Percentiles rank a stretch among this genome's conserved stretches.
Conservation (phyloP, 2,797 vertebrate genomes). For the Oceanodroma leucorhoa region DNA sequence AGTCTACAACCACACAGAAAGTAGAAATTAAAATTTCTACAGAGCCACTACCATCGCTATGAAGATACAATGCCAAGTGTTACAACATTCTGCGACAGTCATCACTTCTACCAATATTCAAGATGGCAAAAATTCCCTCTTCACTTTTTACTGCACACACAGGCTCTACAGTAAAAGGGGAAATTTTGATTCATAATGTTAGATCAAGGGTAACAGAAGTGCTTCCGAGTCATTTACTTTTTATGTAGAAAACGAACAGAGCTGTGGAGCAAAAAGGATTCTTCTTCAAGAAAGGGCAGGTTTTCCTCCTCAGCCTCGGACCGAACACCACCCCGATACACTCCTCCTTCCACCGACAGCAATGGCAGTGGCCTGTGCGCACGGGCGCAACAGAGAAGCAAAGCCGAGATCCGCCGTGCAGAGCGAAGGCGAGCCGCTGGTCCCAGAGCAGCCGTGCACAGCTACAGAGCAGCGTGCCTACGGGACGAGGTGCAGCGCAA, state of each 20-base stretch:
- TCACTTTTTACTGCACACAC: not conserved
- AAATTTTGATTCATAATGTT: not conserved
- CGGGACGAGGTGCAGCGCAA: not conserved
- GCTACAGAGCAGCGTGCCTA: not conserved
- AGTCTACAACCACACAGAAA: conserved; percentile 18
- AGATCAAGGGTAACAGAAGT: not conserved
- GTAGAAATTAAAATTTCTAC: conserved; percentile 43
- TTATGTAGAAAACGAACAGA: not conserved
- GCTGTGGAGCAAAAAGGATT: not conserved
- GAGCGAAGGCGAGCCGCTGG: fast-evolving
- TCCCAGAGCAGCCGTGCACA: not conserved
- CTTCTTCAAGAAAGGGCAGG: not conserved
- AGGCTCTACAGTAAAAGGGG: not conserved
- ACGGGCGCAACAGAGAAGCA: not conserved
- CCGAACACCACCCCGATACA: fast-evolving
- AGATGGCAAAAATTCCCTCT: not conserved
- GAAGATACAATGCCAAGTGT: conserved; percentile 14
- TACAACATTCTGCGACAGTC: not conserved
- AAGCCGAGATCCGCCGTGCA: fast-evolving
- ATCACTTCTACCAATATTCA: not conserved
- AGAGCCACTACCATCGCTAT: not conserved
- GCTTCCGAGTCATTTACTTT: not conserved
- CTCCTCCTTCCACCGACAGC: not conserved
- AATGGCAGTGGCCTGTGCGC: fast-evolving
- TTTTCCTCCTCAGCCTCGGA: not conserved